phyloP scores from a whole-genome alignment of 2,113 vertebrate species.

The Mesoclemmys tuberculata region DNA sequence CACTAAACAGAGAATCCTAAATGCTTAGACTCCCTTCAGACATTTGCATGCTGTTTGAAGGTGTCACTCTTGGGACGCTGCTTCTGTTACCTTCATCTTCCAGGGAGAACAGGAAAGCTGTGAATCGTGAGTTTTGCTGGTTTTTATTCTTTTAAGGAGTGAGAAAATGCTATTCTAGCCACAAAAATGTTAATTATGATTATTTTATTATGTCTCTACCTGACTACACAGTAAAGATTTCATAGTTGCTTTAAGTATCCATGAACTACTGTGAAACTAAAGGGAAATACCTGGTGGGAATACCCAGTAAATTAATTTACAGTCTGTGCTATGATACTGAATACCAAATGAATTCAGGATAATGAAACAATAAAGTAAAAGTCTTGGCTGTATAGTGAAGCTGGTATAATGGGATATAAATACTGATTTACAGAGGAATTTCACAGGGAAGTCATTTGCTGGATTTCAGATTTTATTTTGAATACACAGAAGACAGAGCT shows the following conservation, averaged over 20 bases:
- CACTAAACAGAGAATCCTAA: neutral
- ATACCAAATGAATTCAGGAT: neutral
- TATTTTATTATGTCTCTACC: neutral
- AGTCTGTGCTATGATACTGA: neutral
- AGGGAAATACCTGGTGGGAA: neutral
- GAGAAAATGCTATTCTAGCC: neutral
- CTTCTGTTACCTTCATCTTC: slow-evolving; percentile 38
- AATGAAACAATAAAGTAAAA: neutral
- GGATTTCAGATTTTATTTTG: neutral
- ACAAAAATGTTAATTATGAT: neutral
- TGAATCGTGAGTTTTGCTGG: slow-evolving; percentile 55
- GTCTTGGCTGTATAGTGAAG: neutral
- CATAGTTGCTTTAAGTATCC: neutral
- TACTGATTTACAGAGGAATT: neutral
- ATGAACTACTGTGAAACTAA: neutral
- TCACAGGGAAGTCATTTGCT: rapidly evolving
- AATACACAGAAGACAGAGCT: neutral
- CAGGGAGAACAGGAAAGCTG: slow-evolving; percentile 25
- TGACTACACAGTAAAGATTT: rapidly evolving
- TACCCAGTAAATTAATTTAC: neutral
- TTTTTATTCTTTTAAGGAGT: neutral
- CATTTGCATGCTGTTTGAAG: slow-evolving; percentile 17
- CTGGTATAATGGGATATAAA: neutral
- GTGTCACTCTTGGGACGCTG: slow-evolving; percentile 23
- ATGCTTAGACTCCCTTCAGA: slow-evolving; percentile 37